These are phyloP conservation scores for Xyrichtys novacula DNA, from an alignment of 2,797 vertebrate species.

Conservation along the genomic window DNA sequence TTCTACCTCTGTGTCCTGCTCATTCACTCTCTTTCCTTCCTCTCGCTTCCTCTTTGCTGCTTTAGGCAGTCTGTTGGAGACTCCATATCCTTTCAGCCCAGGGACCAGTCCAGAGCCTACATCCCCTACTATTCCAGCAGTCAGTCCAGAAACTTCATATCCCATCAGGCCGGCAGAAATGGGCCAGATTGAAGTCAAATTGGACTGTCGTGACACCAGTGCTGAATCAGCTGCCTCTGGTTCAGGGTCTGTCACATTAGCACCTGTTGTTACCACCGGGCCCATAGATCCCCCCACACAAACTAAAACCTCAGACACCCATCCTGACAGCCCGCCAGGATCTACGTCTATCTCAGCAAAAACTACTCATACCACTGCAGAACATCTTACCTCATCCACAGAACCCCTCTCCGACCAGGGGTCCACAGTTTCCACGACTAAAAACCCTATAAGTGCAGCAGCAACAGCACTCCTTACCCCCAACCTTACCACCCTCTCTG, in stretches of 20 bases:
- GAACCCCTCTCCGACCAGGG: slow-evolving; percentile 22
- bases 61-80: slow-evolving; percentile 77
- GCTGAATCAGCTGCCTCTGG: slow-evolving; percentile 43
- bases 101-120: slow-evolving; percentile 74
- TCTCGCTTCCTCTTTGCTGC: slow-evolving; percentile 13
- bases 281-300: slow-evolving; percentile 21
- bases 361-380: slow-evolving; percentile 26
- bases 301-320: slow-evolving; percentile 37
- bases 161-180: slow-evolving; percentile 41
- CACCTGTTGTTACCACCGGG: slow-evolving; percentile 25
- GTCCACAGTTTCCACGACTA: slow-evolving; percentile 25
- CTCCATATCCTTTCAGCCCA: slow-evolving; percentile 73
- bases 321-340: slow-evolving; percentile 11
- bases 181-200: slow-evolving; percentile 34
- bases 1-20: not conserved
- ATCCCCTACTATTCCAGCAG: slow-evolving; percentile 57
- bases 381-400: slow-evolving; percentile 55
- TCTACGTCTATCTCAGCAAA: slow-evolving; percentile 29
- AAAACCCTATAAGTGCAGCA: slow-evolving; percentile 14
- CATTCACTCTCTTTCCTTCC: not conserved
- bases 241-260: slow-evolving; percentile 29
- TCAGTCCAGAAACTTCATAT: slow-evolving; percentile 39
- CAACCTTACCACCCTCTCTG: slow-evolving; percentile 14
- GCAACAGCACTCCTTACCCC: slow-evolving; percentile 15
- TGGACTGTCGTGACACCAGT: slow-evolving; percentile 29